These are phyloP conservation scores for Bombyx mori DNA, from an alignment of 1,140 invertebrate genomes.

Conservation along the genomic window DNA sequence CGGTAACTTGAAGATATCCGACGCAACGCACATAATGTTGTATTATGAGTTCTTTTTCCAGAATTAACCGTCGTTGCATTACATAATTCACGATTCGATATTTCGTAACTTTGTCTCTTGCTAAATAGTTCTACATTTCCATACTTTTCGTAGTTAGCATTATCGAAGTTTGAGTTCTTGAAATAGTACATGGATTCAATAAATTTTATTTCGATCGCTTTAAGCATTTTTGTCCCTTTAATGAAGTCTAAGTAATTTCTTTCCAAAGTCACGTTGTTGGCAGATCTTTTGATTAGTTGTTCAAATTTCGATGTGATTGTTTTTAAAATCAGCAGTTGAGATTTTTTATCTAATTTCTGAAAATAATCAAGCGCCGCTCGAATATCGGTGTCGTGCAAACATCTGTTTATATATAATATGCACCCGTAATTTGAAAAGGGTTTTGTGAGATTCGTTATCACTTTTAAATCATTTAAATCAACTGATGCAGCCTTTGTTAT, in stretches of 20 bases:
- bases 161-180: constrained; percentile 38
- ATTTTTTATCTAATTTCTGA: constrained; percentile 28
- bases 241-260: constrained; percentile 59
- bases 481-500: constrained; percentile 37
- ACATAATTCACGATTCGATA: too few species aligned
- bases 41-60: constrained; percentile 32
- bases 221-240: constrained; percentile 41
- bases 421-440: constrained; percentile 36
- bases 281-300: constrained; percentile 36
- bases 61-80: constrained; percentile 24
- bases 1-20: constrained; percentile 34
- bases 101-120: too few species aligned
- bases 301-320: constrained; percentile 50
- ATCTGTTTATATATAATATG: constrained; percentile 50
- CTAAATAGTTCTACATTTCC: constrained; percentile 27
- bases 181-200: constrained; percentile 55
- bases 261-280: constrained; percentile 30
- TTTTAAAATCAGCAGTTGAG: constrained; percentile 40
- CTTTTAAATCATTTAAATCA: constrained; percentile 48
- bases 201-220: constrained; percentile 31
- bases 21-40: constrained; percentile 30
- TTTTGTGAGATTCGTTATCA: constrained; percentile 35
- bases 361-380: constrained; percentile 49
- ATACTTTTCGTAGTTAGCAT: constrained; percentile 37
- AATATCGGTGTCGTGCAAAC: constrained; percentile 47